phyloP scores from a whole-genome alignment of 2,113 vertebrate species.

The Aptenodytes forsteri region DNA sequence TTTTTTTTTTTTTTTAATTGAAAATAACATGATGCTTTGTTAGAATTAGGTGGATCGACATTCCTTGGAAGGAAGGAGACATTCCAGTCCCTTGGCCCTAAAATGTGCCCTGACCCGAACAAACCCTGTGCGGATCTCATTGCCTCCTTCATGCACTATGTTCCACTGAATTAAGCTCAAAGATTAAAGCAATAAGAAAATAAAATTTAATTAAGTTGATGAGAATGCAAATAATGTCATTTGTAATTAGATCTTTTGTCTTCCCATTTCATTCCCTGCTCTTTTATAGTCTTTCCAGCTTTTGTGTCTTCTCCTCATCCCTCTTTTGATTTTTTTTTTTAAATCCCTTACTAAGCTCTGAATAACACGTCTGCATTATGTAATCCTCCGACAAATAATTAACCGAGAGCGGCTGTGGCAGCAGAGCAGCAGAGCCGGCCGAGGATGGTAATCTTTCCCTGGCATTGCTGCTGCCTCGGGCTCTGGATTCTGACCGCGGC shows the following conservation, averaged over 20 bases:
- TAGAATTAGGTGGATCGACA: too few relatives aligned
- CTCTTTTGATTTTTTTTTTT: neutral
- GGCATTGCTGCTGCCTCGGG: neutral
- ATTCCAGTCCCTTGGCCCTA: too few relatives aligned
- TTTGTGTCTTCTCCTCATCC: neutral
- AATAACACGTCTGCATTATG: neutral
- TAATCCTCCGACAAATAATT: neutral
- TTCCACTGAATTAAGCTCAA: constrained; percentile 26
- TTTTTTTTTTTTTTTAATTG: neutral
- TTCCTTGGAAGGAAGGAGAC: too few relatives aligned
- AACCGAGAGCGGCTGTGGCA: neutral
- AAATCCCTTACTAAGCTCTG: neutral
- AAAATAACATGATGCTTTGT: too few relatives aligned
- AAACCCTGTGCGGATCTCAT: neutral
- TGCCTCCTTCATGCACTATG: neutral
- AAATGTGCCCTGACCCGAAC: too few relatives aligned
- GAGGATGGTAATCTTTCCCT: neutral
- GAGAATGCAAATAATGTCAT: constrained; percentile 39
- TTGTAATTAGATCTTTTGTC: constrained; percentile 53
- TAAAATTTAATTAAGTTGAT: constrained; percentile 31
- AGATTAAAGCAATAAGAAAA: constrained; percentile 49
- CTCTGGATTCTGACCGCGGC: neutral
- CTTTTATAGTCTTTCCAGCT: neutral
- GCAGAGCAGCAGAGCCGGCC: fast-evolving
- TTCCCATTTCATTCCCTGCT: neutral